Evolutionary conservation across 2,888 invertebrate genomes (phyloP).

Genomic region (Sipunculus nudus): DNA sequence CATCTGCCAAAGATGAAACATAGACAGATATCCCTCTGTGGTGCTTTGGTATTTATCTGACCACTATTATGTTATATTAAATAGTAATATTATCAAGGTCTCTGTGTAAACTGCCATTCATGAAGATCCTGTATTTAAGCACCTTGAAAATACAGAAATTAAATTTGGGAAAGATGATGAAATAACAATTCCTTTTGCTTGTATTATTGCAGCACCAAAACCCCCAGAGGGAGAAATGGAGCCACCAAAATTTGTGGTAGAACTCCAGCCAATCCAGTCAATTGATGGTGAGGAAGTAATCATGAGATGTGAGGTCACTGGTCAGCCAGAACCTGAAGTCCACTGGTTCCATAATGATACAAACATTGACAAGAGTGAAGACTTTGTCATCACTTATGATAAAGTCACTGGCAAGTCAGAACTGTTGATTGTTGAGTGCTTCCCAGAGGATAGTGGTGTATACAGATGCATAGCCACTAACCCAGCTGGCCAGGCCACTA

Average conservation of each 20-base stretch:
- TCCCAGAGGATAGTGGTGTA: slow-evolving; percentile 64
- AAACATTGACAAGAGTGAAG: slow-evolving; percentile 64
- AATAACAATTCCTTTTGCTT: neutral
- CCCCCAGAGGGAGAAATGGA: slow-evolving; percentile 17
- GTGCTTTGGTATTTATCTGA: too few relatives aligned
- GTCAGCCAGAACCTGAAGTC: slow-evolving; percentile 59
- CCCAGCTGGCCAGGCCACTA: slow-evolving; percentile 91
- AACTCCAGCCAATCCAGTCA: slow-evolving; percentile 47
- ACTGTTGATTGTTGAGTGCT: slow-evolving; percentile 64
- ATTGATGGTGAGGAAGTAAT: slow-evolving; percentile 60
- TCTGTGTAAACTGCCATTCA: too few relatives aligned
- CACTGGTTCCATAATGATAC: slow-evolving; percentile 65
- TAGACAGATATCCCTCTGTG: too few relatives aligned
- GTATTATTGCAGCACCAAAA: neutral
- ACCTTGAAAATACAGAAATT: neutral
- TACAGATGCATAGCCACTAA: slow-evolving; percentile 81
- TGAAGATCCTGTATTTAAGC: too few relatives aligned
- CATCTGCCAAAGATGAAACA: too few relatives aligned
- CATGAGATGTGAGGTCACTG: slow-evolving; percentile 58
- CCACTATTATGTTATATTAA: too few relatives aligned
- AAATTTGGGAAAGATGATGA: neutral
- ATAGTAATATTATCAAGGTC: too few relatives aligned
- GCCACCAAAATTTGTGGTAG: slow-evolving; percentile 55
- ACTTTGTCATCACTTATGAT: slow-evolving; percentile 64
- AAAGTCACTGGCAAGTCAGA: slow-evolving; percentile 59